These are phyloP conservation scores for Cheilosia impressa DNA, from an alignment of 2,888 invertebrate genomes.

Conservation along the genomic window DNA sequence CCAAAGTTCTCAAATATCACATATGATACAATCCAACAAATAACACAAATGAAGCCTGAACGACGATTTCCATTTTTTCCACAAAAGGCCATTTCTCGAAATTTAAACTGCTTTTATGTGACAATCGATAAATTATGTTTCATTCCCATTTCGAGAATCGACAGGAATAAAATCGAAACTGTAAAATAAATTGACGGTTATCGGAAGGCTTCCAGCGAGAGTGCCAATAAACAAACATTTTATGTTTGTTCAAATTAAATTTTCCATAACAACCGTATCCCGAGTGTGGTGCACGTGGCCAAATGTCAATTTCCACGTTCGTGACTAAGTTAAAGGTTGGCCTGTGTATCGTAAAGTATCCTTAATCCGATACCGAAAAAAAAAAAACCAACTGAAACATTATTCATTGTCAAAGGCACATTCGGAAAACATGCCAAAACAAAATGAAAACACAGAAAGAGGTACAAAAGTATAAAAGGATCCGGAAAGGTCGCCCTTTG, in stretches of 20 bases:
- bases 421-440: background rate
- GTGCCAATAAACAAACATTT: conserved; percentile 20
- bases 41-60: background rate
- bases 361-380: background rate
- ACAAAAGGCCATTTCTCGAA: background rate
- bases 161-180: conserved; percentile 15
- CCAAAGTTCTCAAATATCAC: too few species aligned
- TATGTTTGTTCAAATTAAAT: conserved; percentile 36
- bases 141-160: background rate
- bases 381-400: conserved; percentile 9
- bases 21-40: too few species aligned
- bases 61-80: background rate
- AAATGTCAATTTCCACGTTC: conserved; percentile 18
- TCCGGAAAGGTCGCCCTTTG: conserved; percentile 40
- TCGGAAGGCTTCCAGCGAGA: conserved; percentile 19
- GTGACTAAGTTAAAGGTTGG: conserved; percentile 15
- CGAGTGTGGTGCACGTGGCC: background rate
- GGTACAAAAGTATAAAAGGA: conserved; percentile 3
- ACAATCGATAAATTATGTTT: background rate
- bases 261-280: conserved; percentile 1
- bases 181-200: conserved; percentile 35
- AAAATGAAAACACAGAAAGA: background rate
- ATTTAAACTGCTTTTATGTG: background rate
- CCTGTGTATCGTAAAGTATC: conserved; percentile 7
- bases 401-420: conserved; percentile 31